These are phyloP conservation scores for Tragelaphus scriptus DNA, from an alignment of 2,113 vertebrate genomes.

Conservation along the genomic window DNA sequence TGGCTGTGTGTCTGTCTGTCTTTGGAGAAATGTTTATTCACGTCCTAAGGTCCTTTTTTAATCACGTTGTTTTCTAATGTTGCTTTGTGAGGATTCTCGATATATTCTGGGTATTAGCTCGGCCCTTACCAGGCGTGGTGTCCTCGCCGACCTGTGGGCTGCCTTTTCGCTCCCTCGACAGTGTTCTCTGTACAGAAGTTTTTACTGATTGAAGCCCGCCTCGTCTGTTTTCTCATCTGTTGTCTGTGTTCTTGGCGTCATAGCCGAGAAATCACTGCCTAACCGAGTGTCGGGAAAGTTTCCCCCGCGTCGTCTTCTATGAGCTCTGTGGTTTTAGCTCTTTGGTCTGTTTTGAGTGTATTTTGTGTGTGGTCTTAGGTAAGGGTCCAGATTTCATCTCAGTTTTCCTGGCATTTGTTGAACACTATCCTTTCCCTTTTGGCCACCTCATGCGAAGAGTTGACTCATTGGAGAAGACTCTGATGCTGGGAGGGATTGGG, in stretches of 20 bases:
- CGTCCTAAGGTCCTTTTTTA: accelerated
- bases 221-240: background rate
- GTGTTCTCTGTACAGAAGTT: background rate
- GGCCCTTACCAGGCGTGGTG: accelerated
- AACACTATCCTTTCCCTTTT: background rate
- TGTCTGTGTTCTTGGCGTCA: background rate
- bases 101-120: accelerated
- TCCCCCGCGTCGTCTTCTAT: background rate
- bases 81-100: background rate
- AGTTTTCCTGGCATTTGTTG: background rate
- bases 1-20: background rate
- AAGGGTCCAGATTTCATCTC: background rate
- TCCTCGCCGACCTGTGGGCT: background rate
- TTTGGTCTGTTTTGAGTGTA: background rate
- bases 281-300: background rate
- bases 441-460: too few relatives aligned
- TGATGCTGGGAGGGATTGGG: too few relatives aligned
- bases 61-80: accelerated
- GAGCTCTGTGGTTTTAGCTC: background rate
- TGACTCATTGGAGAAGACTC: too few relatives aligned
- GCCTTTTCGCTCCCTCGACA: too few relatives aligned
- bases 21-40: background rate
- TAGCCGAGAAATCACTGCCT: background rate
- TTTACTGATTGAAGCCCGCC: too few relatives aligned
- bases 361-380: background rate